Evolutionary conservation across 2,113 vertebrate genomes (phyloP), one percentile per base, ranked within the genome.

Genomic region (Otocyon megalotis): DNA sequence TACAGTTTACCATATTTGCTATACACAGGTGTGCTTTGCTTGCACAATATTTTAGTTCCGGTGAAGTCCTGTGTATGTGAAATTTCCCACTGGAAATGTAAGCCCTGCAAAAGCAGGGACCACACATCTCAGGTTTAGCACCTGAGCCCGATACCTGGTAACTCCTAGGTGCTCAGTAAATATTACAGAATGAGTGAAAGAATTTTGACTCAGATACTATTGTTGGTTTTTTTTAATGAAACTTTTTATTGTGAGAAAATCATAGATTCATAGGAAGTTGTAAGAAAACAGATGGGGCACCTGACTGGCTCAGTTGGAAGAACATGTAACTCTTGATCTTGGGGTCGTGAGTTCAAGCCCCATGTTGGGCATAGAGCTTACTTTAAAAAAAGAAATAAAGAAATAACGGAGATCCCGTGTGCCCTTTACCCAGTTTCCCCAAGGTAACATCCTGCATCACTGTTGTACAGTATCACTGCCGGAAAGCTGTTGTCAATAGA

Each of bases 221-320:
- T 43, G 43, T 43, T 43, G 9, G 1, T 30, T 67, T 48, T 88
- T 56, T 93, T 35, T 2, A 50, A 48, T 65, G 54, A 72, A 92
- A 53, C 19, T 28, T 54, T 95, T 85, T 89, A 69, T 76, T 82
- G 84, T 84, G 58, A 37, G 48, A 19, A 35, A 69, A n/a, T 60
- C 19, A 13, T 37, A 74, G 62, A 63, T 79, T 80, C 58, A 8
- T 87, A 32, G 17, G 35, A 9, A 74, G 48, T 86, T 91, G 17
- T 43, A 56, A 94, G 86, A 87, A 32, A 53, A 79, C 30, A 32
- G 8, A 50, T 7, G 74, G 74, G 24, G 15, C 14, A 1, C 43
- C 43, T 50, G 43, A 43, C 43, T 50, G 74, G 14, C 43, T 76
- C 14, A 17, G 14, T 76, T 8, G 3, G 43, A 50, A 76, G 43